These are phyloP conservation scores for Dione vanillae DNA, from an alignment of 2,888 invertebrate species.

Conservation along the genomic window DNA sequence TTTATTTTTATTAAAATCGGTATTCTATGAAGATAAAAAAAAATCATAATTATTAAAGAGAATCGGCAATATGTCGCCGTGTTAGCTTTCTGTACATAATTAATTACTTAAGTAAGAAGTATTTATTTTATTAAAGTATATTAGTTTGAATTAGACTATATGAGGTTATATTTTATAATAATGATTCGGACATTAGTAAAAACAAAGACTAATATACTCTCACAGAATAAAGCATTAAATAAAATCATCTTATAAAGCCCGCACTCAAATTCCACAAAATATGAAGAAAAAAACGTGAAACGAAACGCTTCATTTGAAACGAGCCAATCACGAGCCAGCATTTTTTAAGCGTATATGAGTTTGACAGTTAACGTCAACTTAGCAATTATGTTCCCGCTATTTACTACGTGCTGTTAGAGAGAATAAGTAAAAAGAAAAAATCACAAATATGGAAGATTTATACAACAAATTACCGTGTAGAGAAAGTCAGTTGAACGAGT, in stretches of 20 bases:
- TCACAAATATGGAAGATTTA: slow-evolving; percentile 75
- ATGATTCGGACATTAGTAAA: too few species aligned
- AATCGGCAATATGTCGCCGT: too few species aligned
- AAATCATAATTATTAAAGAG: too few species aligned
- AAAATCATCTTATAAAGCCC: slow-evolving; percentile 52
- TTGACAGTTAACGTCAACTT: slow-evolving; percentile 15
- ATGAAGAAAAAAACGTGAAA: slow-evolving; percentile 29
- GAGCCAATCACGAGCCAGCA: slow-evolving; percentile 18
- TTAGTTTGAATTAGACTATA: too few species aligned
- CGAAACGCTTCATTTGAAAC: slow-evolving; percentile 16
- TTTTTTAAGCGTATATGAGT: not conserved
- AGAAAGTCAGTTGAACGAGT: slow-evolving; percentile 73
- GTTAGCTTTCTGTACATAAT: too few species aligned
- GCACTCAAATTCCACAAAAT: slow-evolving; percentile 42
- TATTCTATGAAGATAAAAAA: too few species aligned
- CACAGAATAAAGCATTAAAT: not conserved
- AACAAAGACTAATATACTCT: too few species aligned
- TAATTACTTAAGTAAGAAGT: too few species aligned
- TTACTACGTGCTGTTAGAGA: not conserved
- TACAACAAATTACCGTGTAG: slow-evolving; percentile 78
- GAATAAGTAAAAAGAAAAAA: slow-evolving; percentile 4
- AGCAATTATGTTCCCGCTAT: slow-evolving; percentile 9
- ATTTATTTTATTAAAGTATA: too few species aligned
- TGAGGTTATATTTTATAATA: too few species aligned
- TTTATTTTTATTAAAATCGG: too few species aligned